Evolutionary conservation across 2,113 vertebrate species (phyloP).

Genomic region (Lasiurus borealis): DNA sequence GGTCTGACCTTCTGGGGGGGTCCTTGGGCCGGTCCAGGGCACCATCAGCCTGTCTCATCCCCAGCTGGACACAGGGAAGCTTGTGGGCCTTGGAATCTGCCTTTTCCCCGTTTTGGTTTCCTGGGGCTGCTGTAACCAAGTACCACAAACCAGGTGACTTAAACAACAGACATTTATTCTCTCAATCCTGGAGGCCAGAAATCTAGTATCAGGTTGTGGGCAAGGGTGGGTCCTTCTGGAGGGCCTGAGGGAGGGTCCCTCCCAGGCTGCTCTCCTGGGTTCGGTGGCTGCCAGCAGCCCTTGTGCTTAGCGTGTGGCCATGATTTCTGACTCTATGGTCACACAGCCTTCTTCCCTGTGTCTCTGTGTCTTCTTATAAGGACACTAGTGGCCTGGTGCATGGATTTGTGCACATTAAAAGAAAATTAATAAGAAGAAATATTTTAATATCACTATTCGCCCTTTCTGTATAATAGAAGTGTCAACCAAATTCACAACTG

Average conservation of each 20-base stretch:
- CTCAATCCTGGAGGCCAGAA: background rate
- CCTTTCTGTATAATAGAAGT: no score
- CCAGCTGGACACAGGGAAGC: fast-evolving
- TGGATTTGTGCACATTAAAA: no score
- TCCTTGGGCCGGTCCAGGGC: background rate
- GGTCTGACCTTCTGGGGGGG: background rate
- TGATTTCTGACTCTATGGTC: background rate
- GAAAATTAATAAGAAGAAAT: no score
- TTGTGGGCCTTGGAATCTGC: background rate
- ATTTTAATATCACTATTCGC: no score
- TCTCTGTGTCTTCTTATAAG: background rate
- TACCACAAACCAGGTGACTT: background rate
- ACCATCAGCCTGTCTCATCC: background rate
- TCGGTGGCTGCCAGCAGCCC: background rate
- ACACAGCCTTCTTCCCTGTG: background rate
- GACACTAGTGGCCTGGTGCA: background rate
- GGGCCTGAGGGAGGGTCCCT: fast-evolving
- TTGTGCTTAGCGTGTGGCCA: background rate
- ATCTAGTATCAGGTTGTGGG: background rate
- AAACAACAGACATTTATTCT: background rate
- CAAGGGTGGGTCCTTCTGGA: no score
- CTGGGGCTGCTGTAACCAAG: background rate
- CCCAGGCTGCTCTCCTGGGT: background rate
- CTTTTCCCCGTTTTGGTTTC: background rate
- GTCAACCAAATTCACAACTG: no score